Conservation (phyloP, 2,888 invertebrate species). For the Melieria omissa region DNA sequence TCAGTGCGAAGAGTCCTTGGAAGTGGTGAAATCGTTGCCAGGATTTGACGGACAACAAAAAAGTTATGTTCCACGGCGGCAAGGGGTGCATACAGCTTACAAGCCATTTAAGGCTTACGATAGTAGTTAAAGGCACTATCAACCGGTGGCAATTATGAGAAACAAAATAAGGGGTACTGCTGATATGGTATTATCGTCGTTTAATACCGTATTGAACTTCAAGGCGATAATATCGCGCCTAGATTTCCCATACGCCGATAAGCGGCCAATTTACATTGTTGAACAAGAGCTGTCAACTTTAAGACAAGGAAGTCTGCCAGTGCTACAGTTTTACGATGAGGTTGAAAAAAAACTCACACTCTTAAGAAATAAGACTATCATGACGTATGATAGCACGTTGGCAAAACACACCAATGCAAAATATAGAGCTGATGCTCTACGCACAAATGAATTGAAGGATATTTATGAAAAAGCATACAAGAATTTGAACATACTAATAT, state of each 20-base stretch:
- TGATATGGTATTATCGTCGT: constrained; percentile 8
- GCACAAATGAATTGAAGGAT: too few species aligned
- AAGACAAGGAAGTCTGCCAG: constrained; percentile 26
- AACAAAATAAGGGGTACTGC: constrained; percentile 10
- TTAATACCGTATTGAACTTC: constrained; percentile 32
- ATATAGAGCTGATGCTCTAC: too few species aligned
- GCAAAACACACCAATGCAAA: too few species aligned
- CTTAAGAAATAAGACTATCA: constrained; percentile 22
- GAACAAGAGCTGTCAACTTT: constrained; percentile 27
- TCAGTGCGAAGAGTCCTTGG: too few species aligned
- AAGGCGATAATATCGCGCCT: constrained; percentile 28
- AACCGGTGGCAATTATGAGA: constrained; percentile 10
- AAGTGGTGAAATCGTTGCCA: too few species aligned
- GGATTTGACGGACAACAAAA: constrained; percentile 25
- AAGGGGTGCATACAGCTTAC: constrained; percentile 26
- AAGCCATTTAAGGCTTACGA: constrained; percentile 1
- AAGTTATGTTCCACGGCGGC: constrained; percentile 37
- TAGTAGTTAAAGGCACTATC: constrained; percentile 9
- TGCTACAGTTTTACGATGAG: constrained; percentile 33
- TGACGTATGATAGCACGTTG: too few species aligned
- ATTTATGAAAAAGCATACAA: too few species aligned
- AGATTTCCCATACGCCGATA: constrained; percentile 33
- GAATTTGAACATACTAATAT: too few species aligned
- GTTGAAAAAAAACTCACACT: constrained; percentile 34
- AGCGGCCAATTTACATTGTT: constrained; percentile 31